These are phyloP conservation scores for Trachelus stipa DNA, from an alignment of 2,888 invertebrate species.

Conservation along the genomic window DNA sequence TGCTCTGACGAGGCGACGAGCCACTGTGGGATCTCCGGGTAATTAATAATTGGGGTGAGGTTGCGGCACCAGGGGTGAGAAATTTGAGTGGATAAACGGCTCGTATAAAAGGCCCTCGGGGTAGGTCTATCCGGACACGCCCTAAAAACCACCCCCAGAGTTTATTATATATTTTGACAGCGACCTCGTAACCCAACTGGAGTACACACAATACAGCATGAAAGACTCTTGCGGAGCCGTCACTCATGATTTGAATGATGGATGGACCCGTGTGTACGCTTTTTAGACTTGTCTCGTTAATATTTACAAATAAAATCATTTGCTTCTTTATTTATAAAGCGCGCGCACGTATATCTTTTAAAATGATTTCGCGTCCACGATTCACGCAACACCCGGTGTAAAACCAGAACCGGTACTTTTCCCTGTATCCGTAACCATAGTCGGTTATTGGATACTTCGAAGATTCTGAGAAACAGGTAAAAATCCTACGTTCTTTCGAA, in stretches of 20 bases:
- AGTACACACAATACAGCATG: slow-evolving; percentile 6
- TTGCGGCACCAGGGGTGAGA: slow-evolving; percentile 13
- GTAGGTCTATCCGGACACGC: slow-evolving; percentile 15
- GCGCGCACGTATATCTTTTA: background rate
- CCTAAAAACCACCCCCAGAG: slow-evolving; percentile 15
- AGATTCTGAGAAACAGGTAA: background rate
- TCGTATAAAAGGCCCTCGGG: slow-evolving; percentile 4
- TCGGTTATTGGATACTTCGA: background rate
- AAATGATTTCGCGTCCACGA: background rate
- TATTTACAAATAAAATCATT: slow-evolving; percentile 37
- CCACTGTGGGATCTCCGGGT: slow-evolving; percentile 1
- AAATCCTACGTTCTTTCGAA: background rate
- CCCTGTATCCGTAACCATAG: background rate
- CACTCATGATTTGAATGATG: slow-evolving; percentile 9
- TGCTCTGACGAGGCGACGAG: background rate
- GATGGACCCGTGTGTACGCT: slow-evolving; percentile 4
- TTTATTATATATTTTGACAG: slow-evolving; percentile 26
- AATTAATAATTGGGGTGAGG: slow-evolving; percentile 19
- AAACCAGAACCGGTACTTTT: background rate
- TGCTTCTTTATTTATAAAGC: background rate
- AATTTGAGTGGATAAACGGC: slow-evolving; percentile 13
- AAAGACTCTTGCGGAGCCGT: background rate
- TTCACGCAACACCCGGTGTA: background rate
- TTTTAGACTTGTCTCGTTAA: slow-evolving; percentile 25
- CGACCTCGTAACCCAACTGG: slow-evolving; percentile 9